Base-by-base conservation (phyloP, 2,888 invertebrate species). In the Mongoloraphidia duomilia region DNA sequence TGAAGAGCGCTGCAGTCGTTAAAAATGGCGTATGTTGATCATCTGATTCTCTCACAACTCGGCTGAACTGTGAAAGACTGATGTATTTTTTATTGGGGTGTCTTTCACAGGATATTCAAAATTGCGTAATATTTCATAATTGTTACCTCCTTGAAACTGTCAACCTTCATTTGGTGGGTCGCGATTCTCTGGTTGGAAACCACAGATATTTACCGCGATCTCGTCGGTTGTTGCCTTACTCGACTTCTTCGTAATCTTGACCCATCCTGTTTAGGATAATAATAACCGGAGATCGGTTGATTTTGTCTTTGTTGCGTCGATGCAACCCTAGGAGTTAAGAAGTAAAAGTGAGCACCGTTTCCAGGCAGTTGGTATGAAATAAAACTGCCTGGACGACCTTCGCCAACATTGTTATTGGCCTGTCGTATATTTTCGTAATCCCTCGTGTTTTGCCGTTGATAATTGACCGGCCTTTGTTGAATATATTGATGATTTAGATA, bases 291-390 rank as follows among this genome's bases (percentile, higher is more conserved):
- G 4, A 43, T 33, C 34, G 56, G 54, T n/a, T 54, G 52, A 11
- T 59, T 61, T 33, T 63, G 61, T 36, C 61, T 58, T 45, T 59
- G 61, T 35, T 63, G 61, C 34, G 63, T 60, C 44, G 60, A 56
- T 36, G 69, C 72, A 17, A 77, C 73, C 59, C 82, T 83, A 3
- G 85, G 84, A 49, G 84, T 84, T 51, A 84, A 67, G 70, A 85
- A 85, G 63, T 84, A 85, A 59, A 84, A 83, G 65, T 84, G 85
- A 0, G 84, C 84, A 9, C 82, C 82, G 57, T 83, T 82, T 1
- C 84, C 84, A 0, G 85, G 84, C 50, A 84, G 67, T 57, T 79
- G 70, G 64, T 84, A 85, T 9, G 84, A 81, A 55, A 84, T 80
- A 58, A 79, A 79, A 14, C 81, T 76, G n/a, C 75, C 76, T n/a